phyloP scores from a whole-genome alignment of 2,797 vertebrate species.

The Labeo calbasu region DNA sequence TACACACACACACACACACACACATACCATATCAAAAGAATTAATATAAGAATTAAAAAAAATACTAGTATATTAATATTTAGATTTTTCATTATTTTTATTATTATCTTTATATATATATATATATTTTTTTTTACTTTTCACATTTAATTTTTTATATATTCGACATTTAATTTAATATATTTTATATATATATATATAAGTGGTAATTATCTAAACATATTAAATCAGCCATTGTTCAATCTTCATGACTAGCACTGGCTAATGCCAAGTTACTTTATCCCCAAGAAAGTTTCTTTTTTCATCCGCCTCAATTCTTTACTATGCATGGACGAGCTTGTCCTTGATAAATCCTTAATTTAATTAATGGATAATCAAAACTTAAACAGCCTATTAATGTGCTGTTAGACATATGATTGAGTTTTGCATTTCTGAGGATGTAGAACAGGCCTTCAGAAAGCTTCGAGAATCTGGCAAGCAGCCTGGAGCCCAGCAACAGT shows the following conservation, averaged over 20 bases:
- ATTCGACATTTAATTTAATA: no score
- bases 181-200: no score
- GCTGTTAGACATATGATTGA: slow-evolving; percentile 26
- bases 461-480: neutral
- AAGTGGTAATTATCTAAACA: neutral
- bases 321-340: slow-evolving; percentile 8
- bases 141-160: no score
- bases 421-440: slow-evolving; percentile 13
- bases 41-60: no score
- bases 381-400: slow-evolving; percentile 36
- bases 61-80: no score
- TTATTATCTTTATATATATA: no score
- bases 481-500: slow-evolving; percentile 8
- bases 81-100: no score
- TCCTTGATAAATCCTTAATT: slow-evolving; percentile 44
- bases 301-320: neutral
- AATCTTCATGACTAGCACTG: no score
- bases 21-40: no score
- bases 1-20: no score
- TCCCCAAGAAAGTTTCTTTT: neutral
- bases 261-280: neutral
- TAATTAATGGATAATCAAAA: slow-evolving; percentile 43
- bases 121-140: neutral
- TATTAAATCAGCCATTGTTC: neutral
- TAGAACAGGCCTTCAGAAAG: slow-evolving; percentile 2